Percentiles rank a stretch among this genome's conserved stretches.
phyloP scores from a whole-genome alignment of 2,797 vertebrate genomes.

The Catharus ustulatus region DNA sequence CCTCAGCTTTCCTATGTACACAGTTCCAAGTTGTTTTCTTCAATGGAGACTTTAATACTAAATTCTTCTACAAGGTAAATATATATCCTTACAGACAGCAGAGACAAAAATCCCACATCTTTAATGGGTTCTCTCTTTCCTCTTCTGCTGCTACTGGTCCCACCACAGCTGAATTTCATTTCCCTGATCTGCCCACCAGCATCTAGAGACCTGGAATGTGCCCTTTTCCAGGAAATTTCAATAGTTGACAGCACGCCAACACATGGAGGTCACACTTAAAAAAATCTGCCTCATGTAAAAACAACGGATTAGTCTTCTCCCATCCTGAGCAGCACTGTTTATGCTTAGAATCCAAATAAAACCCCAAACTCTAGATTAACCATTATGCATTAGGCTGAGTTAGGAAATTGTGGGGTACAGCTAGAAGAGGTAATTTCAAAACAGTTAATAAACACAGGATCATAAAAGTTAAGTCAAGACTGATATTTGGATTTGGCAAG shows the following conservation, averaged over 20 bases:
- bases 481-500: not conserved
- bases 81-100: not conserved
- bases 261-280: constrained; percentile 54
- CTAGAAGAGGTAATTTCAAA: constrained; percentile 25
- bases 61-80: not conserved
- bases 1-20: not conserved
- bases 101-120: not conserved
- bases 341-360: constrained; percentile 44
- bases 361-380: constrained; percentile 3
- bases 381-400: not conserved
- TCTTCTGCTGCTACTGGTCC: not conserved
- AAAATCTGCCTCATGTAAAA: constrained; percentile 28
- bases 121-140: not conserved
- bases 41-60: not conserved
- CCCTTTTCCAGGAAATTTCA: constrained; percentile 58
- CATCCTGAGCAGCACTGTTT: constrained; percentile 5
- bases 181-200: constrained; percentile 43
- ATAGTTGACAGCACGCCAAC: constrained; percentile 39
- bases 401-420: not conserved
- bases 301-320: constrained; percentile 36
- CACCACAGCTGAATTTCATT: constrained; percentile 52
- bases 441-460: not conserved
- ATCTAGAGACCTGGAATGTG: constrained; percentile 51
- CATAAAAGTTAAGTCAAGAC: constrained; percentile 5
- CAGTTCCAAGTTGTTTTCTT: not conserved